Base-by-base conservation (phyloP, 2,113 vertebrate genomes). In the Aptenodytes patagonicus region DNA sequence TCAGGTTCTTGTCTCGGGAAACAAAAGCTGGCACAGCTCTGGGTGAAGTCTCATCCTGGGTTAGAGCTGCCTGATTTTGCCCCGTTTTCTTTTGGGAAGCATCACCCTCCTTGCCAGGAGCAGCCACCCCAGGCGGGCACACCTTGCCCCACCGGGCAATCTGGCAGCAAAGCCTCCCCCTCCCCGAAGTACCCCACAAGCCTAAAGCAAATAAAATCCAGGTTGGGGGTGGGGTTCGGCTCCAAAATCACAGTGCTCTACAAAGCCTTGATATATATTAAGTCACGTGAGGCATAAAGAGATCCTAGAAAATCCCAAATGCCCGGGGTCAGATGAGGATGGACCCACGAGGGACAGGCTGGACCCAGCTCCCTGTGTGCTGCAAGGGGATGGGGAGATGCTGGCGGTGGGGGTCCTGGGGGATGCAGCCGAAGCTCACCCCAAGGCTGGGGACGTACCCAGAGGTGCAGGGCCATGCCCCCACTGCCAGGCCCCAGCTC, bases 321-420 rank as follows among this genome's bases (percentile, higher is more conserved):
- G 5, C 51, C 26, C 0, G 3, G 22, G 28, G 25, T 7, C 1
- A 6, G 34, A 12, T 34, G 60, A 31, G 26, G 40, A 3, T 17
- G 28, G 22, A 5, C 2, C 2, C 19, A 7, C 0, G 0, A 34
- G 32, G 46, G 20, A 10, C 11, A 28, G 38, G n/a, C 44, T 38
- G 75, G 44, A 32, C 6, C 3, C n/a, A 6, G 18, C 55, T 65
- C 60, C 29, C 26, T 10, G 16, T 17, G 62, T 13, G 25, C 54
- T 52, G 34, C 47, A 26, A 34, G 57, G n/a, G 8, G 29, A 10
- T 0, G 0, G 51, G 28, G 21, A 19, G 61, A n/a, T 51, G 60
- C 60, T 40, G 49, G 8, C 0, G 4, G 26, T 7, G 46, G 34
- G 21, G 9, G 3, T 8, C 25, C 57, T 9, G 1, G 4, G 51